phyloP scores from a whole-genome alignment of 2,888 invertebrate species.

The Pseudoips prasinana region DNA sequence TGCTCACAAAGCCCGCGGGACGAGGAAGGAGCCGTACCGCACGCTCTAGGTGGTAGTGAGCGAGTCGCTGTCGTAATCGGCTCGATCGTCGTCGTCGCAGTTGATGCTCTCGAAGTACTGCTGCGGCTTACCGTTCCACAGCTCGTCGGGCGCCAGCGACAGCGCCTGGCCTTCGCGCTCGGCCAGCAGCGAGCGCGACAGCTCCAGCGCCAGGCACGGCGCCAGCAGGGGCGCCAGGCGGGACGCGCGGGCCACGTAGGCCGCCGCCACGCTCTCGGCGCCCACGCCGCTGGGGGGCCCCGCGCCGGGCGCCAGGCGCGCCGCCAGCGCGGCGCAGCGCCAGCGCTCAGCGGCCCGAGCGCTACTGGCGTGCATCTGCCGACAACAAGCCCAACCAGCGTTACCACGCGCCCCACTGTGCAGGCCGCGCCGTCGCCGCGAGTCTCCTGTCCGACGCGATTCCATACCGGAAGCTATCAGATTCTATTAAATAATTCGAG shows the following conservation, averaged over 20 bases:
- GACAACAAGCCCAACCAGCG: neutral
- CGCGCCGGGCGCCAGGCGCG: slow-evolving; percentile 4
- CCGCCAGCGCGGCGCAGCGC: slow-evolving; percentile 20
- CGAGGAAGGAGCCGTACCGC: too few relatives aligned
- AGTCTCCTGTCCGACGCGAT: too few relatives aligned
- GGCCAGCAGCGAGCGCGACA: slow-evolving; percentile 47
- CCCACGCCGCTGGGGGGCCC: slow-evolving; percentile 21
- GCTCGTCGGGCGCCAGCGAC: slow-evolving; percentile 62
- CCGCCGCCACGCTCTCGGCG: slow-evolving; percentile 41
- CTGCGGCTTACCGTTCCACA: slow-evolving; percentile 79
- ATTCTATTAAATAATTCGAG: too few relatives aligned
- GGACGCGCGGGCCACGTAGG: slow-evolving; percentile 64
- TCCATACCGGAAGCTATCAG: too few relatives aligned
- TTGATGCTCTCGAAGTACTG: slow-evolving; percentile 86
- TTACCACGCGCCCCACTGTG: slow-evolving; percentile 38
- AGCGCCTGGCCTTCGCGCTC: too few relatives aligned
- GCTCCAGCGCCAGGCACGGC: slow-evolving; percentile 50
- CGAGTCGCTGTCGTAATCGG: slow-evolving; percentile 62
- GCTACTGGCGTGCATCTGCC: neutral
- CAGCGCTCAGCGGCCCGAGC: slow-evolving; percentile 20
- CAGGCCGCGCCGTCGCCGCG: slow-evolving; percentile 34
- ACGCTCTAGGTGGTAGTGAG: slow-evolving; percentile 20
- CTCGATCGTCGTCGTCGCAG: slow-evolving; percentile 66
- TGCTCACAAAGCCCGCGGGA: too few relatives aligned
- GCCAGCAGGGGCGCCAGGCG: slow-evolving; percentile 59